Conservation (phyloP, 1,140 invertebrate species). For the Octopus sinensis region DNA sequence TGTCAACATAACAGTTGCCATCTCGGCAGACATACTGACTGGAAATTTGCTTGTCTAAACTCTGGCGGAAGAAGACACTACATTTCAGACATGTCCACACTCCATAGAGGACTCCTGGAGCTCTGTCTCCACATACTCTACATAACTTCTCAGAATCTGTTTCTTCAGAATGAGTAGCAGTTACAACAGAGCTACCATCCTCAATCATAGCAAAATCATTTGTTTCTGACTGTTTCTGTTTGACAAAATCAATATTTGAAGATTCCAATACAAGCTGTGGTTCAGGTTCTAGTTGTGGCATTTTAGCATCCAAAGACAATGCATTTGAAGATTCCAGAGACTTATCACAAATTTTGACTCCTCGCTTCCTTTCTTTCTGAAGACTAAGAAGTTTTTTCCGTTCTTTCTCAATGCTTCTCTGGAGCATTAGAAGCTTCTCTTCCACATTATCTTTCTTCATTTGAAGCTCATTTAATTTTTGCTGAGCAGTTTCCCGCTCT, state of each 20-base stretch:
- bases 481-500: neutral
- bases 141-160: slow-evolving; percentile 35
- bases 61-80: slow-evolving; percentile 42
- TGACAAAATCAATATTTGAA: neutral
- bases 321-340: neutral
- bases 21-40: slow-evolving; percentile 27
- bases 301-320: neutral
- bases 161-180: neutral
- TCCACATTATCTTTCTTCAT: neutral
- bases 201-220: too few relatives aligned
- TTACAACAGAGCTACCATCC: too few relatives aligned
- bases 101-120: slow-evolving; percentile 59
- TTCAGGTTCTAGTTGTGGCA: neutral
- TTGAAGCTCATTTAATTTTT: neutral
- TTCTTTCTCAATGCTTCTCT: neutral
- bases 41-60: slow-evolving; percentile 29
- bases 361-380: neutral
- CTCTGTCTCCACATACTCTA: slow-evolving; percentile 56
- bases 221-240: too few relatives aligned
- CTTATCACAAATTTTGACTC: neutral
- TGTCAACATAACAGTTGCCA: slow-evolving; percentile 5
- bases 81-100: slow-evolving; percentile 58
- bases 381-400: neutral
- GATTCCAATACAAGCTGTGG: neutral
- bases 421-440: neutral